A percentile compares a stretch with the other conserved stretches of the same genome.
Evolutionary conservation across 2,113 vertebrate species (phyloP).

Genomic region (Tragelaphus scriptus): DNA sequence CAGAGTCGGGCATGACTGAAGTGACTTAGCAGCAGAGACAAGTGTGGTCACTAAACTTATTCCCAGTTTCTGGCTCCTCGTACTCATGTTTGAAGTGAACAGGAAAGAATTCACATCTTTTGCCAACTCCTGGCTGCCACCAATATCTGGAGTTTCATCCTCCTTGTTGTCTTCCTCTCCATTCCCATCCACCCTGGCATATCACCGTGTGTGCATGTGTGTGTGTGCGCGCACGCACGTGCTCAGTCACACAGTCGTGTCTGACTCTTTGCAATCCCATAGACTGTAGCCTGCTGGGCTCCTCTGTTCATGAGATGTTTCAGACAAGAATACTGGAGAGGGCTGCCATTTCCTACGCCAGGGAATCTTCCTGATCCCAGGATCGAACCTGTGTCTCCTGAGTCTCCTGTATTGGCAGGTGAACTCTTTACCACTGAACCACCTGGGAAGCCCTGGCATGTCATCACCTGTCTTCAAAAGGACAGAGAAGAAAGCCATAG

Average conservation of each 20-base stretch:
- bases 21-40: background rate
- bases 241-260: too few species aligned
- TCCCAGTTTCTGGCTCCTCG: background rate
- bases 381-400: too few species aligned
- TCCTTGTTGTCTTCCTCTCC: background rate
- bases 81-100: background rate
- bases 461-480: background rate
- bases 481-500: background rate
- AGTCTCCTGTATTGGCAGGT: too few species aligned
- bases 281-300: too few species aligned
- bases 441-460: too few species aligned
- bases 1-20: too few species aligned
- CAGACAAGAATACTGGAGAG: too few species aligned
- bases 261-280: too few species aligned
- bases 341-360: too few species aligned
- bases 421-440: too few species aligned
- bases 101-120: background rate
- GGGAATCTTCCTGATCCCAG: too few species aligned
- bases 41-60: background rate
- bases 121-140: background rate
- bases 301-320: too few species aligned
- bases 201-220: background rate
- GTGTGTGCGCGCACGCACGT: rapidly evolving
- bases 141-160: background rate
- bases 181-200: background rate